Conservation (phyloP, 2,797 vertebrate genomes). For the Rhynchonycteris naso region DNA sequence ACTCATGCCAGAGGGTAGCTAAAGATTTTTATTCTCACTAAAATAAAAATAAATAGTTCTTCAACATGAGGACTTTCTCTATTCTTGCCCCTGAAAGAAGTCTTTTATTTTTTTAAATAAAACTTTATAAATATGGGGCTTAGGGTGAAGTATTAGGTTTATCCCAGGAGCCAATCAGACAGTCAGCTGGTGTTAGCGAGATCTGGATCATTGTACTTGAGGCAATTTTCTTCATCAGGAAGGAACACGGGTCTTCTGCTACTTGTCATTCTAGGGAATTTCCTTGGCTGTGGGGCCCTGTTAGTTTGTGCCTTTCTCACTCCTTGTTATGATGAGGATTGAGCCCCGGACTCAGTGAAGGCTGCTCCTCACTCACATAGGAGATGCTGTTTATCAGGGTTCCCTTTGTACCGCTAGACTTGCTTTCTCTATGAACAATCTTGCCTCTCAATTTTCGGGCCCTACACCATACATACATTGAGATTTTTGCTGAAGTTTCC, state of each 20-base stretch:
- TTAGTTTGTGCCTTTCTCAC: background rate
- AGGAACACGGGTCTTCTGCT: background rate
- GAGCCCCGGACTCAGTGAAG: background rate
- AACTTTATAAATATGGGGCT: background rate
- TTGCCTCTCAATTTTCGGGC: background rate
- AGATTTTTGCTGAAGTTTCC: background rate
- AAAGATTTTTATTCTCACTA: background rate
- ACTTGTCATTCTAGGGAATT: background rate
- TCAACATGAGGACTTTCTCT: background rate
- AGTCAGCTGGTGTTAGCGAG: background rate
- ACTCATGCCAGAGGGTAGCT: background rate
- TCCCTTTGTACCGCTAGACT: background rate
- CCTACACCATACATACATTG: background rate
- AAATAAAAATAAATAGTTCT: background rate
- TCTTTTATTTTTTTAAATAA: background rate
- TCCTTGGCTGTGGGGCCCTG: background rate
- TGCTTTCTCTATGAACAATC: background rate
- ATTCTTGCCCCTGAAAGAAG: conserved; percentile 5
- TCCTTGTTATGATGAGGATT: background rate
- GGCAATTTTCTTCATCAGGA: conserved; percentile 36
- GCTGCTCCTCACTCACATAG: background rate
- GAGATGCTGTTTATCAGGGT: background rate
- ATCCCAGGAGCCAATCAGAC: background rate
- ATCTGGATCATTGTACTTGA: background rate
- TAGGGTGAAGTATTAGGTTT: background rate